A percentile compares a stretch with the other conserved stretches of the same genome.
Conservation (phyloP, 2,888 invertebrate species). For the Beris morrisii region DNA sequence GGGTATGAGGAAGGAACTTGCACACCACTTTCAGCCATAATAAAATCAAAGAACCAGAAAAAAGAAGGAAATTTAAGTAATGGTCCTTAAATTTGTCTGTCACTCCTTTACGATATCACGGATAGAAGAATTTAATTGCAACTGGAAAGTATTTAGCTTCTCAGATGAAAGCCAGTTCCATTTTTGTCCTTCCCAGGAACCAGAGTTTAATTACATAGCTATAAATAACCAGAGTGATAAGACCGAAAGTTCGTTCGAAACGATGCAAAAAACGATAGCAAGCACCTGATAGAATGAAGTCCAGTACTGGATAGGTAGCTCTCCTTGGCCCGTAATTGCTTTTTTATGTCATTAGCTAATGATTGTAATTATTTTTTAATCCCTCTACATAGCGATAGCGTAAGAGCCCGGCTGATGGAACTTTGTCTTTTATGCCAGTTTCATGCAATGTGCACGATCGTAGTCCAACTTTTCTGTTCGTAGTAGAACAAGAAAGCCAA, state of each 20-base stretch:
- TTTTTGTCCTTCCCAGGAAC: not conserved
- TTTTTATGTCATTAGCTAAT: constrained; percentile 32
- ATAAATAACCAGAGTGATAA: constrained; percentile 26
- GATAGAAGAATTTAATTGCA: not conserved
- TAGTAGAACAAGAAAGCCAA: too few relatives aligned
- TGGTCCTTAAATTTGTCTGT: not conserved
- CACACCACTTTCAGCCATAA: too few relatives aligned
- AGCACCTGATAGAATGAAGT: not conserved
- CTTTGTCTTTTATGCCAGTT: too few relatives aligned
- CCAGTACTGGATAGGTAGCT: not conserved
- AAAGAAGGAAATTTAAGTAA: not conserved
- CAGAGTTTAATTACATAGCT: constrained; percentile 19
- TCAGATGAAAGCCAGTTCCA: not conserved
- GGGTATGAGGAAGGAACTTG: too few relatives aligned
- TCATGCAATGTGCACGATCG: too few relatives aligned
- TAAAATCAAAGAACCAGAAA: too few relatives aligned
- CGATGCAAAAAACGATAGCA: not conserved
- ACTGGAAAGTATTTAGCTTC: constrained; percentile 22
- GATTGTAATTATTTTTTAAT: constrained; percentile 30
- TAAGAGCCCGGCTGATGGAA: too few relatives aligned
- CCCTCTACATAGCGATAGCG: not conserved
- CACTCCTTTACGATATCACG: too few relatives aligned
- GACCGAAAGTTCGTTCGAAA: not conserved
- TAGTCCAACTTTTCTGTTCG: too few relatives aligned
- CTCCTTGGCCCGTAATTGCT: constrained; percentile 16